These are phyloP conservation scores for Hedya salicella DNA, from an alignment of 2,888 invertebrate species.

Conservation along the genomic window DNA sequence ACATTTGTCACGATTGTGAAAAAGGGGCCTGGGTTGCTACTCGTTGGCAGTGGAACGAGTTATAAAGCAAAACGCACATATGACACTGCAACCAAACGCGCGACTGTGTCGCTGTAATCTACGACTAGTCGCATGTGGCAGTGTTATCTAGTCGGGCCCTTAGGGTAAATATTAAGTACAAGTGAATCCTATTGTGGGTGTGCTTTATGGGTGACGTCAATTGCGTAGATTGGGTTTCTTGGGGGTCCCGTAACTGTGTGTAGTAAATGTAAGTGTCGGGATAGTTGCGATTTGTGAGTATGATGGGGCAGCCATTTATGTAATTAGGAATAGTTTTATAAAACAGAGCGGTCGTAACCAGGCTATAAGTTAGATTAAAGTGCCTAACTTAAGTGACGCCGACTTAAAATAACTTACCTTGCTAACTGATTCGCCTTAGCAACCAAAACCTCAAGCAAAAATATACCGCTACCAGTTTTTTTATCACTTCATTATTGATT, in stretches of 20 bases:
- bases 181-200: conserved; percentile 13
- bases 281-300: conserved; percentile 6
- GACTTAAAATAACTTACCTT: too few species aligned
- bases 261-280: conserved; percentile 10
- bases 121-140: neutral
- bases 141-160: neutral
- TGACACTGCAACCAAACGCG: too few species aligned
- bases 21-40: too few species aligned
- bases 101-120: neutral
- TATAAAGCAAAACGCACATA: too few species aligned
- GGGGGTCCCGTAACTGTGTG: conserved; percentile 3
- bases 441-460: too few species aligned
- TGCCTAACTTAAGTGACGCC: too few species aligned
- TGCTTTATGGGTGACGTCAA: conserved; percentile 16
- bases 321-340: neutral
- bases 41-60: too few species aligned
- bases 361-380: too few species aligned
- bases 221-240: conserved; percentile 24
- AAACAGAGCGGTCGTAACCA: neutral
- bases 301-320: conserved; percentile 2
- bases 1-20: too few species aligned
- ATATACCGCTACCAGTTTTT: too few species aligned
- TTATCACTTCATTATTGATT: too few species aligned
- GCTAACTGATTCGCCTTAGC: too few species aligned
- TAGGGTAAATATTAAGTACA: conserved; percentile 23